Conservation (phyloP, 2,888 invertebrate species). For the Caenorhabditis sinica region DNA sequence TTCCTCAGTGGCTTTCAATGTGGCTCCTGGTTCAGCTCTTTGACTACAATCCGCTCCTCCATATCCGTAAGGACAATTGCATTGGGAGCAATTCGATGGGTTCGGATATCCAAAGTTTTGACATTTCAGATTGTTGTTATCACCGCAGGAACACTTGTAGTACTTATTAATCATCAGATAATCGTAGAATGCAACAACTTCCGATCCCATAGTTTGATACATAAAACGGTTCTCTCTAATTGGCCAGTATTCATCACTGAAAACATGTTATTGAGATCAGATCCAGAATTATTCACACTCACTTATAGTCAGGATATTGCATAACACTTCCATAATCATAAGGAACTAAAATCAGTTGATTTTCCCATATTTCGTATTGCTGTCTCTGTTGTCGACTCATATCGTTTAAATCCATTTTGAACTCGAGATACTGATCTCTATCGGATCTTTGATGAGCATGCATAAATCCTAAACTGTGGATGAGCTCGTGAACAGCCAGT, state of each 20-base stretch:
- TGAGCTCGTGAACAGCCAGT: conserved; percentile 39
- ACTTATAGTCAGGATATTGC: conserved; percentile 25
- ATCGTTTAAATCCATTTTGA: conserved; percentile 7
- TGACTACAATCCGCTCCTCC: conserved; percentile 36
- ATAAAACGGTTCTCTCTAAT: conserved; percentile 1
- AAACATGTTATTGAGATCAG: not conserved
- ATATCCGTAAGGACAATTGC: conserved; percentile 48
- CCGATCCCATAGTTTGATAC: conserved; percentile 22
- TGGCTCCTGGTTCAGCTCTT: conserved; percentile 12
- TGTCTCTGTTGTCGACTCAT: not conserved
- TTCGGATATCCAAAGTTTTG: conserved; percentile 40
- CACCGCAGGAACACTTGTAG: conserved; percentile 33
- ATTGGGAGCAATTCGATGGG: conserved; percentile 42
- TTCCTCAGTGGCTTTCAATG: conserved; percentile 9
- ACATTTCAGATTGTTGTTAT: not conserved
- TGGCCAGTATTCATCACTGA: conserved; percentile 12
- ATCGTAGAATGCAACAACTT: conserved; percentile 37
- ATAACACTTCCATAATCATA: conserved; percentile 58
- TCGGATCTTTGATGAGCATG: conserved; percentile 48
- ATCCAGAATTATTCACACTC: not conserved
- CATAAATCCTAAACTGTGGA: conserved; percentile 42
- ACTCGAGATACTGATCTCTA: conserved; percentile 30
- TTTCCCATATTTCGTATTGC: conserved; percentile 9
- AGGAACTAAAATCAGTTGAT: conserved; percentile 24
- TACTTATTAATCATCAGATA: conserved; percentile 50